Evolutionary conservation across 2,797 vertebrate genomes (phyloP), one percentile per base, ranked within the genome.

Genomic region (Otolemur crassicaudatus): DNA sequence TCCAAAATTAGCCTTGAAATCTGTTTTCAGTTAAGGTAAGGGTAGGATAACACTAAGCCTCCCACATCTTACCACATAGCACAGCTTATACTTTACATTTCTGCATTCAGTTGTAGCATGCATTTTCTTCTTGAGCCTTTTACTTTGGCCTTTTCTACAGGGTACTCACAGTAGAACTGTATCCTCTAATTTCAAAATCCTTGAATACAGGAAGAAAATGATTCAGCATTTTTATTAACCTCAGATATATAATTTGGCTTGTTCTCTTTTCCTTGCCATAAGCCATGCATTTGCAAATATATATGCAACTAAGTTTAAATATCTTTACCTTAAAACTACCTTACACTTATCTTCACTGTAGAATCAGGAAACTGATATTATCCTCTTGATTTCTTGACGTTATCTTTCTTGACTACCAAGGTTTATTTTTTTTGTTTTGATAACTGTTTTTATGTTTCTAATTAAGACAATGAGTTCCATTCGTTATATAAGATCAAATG

Each of bases 391-490:
- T 82, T 92, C n/a, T 73, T 86, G 13, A 31, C 8, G 3, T 75
- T 75, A 11, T 87, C 31, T 58, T 27, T 1, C 9, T 1, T 58
- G 0, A n/a, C 5, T 46, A 5, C 46, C 3, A 81, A 3, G 7
- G 73, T 84, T 94, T 88, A 67, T 67, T 37, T 49, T 53, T 94
- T 92, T 89, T 37, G 7, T 87, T 90, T 91, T 69, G 20, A 56
- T 53, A 65, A 63, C 3, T n/a, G 29, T 67, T 90, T 92, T 87
- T 40, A 23, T 22, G 46, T 37, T 90, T 72, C 23, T 40, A 40
- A 58, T 49, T 86, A 60, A 61, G 2, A 3, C 46, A 76, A n/a
- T 81, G 43, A 4, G 81, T 22, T 87, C 20, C 61, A 4, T 63
- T 76, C 8, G 77, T 90, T 90, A 77, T 70, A 11, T 58, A 53